A percentile compares a stretch with the other conserved stretches of the same genome.
These are phyloP conservation scores for Rhadina sibilatrix DNA, from an alignment of 2,113 vertebrate species.

Conservation along the genomic window DNA sequence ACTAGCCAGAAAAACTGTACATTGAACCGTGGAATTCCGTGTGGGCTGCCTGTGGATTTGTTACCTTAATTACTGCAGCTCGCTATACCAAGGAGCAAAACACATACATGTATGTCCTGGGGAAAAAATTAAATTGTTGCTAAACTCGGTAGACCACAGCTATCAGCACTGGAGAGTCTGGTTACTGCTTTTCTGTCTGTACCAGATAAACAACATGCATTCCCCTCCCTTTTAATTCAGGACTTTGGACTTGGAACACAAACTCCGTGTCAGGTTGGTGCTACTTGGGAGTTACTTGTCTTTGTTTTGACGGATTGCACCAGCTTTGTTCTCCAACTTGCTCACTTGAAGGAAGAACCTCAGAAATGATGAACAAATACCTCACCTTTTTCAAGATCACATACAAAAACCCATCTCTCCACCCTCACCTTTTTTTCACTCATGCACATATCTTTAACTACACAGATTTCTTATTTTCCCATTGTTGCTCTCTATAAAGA, in stretches of 20 bases:
- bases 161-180: not conserved
- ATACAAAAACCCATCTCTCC: not conserved
- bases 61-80: slow-evolving; percentile 26
- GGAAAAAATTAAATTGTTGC: not conserved
- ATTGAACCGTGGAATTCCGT: not conserved
- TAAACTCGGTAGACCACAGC: not conserved
- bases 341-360: not conserved
- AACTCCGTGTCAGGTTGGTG: not conserved
- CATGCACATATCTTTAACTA: fast-evolving
- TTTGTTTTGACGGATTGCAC: not conserved
- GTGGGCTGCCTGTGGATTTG: not conserved
- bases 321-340: not conserved
- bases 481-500: not conserved
- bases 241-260: not conserved
- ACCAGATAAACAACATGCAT: not conserved
- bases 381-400: not conserved
- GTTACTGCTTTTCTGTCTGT: not conserved
- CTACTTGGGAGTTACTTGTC: not conserved
- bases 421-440: not conserved
- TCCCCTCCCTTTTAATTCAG: not conserved
- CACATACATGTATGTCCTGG: not conserved
- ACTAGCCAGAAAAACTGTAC: not conserved
- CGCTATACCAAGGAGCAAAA: not conserved
- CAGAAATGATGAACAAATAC: not conserved
- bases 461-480: not conserved